A percentile compares a stretch with the other conserved stretches of the same genome.
Conservation (phyloP, 2,113 vertebrate species). For the Phyllopteryx taeniolatus region DNA sequence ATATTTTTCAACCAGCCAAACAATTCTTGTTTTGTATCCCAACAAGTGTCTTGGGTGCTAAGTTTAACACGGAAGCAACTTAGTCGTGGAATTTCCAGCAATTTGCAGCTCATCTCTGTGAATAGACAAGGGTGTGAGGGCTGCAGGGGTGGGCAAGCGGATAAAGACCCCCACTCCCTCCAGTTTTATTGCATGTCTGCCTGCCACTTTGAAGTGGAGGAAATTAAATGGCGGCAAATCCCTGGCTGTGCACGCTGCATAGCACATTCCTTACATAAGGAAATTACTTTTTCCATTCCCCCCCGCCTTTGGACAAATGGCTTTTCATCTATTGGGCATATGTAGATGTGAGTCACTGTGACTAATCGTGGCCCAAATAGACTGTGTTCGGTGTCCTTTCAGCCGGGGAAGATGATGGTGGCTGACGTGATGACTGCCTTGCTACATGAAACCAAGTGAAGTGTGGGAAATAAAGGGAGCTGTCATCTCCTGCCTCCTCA, state of each 20-base stretch:
- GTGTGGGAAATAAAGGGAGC: background rate
- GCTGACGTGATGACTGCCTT: background rate
- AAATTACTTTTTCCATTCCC: conserved; percentile 21
- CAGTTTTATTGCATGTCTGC: conserved; percentile 28
- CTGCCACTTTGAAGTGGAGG: conserved; percentile 34
- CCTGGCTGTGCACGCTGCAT: conserved; percentile 11
- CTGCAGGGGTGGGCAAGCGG: background rate
- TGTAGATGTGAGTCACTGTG: conserved; percentile 17
- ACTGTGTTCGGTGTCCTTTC: conserved; percentile 6
- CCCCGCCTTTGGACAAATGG: conserved; percentile 3
- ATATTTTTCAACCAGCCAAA: too few relatives aligned
- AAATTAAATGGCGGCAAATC: conserved; percentile 44
- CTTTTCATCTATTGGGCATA: conserved; percentile 22
- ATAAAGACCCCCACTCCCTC: conserved; percentile 33
- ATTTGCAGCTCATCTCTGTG: conserved; percentile 23
- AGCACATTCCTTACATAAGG: conserved; percentile 39
- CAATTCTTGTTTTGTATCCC: too few relatives aligned
- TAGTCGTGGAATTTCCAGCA: background rate
- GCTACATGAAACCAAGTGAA: conserved; percentile 11
- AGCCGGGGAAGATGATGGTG: conserved; percentile 5
- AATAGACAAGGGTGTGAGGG: conserved; percentile 24
- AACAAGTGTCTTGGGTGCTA: background rate
- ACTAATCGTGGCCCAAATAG: conserved; percentile 17
- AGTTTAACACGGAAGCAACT: background rate
- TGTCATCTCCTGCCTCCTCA: background rate